Conservation (phyloP, 2,888 invertebrate genomes). For the Caenorhabditis sp. region DNA sequence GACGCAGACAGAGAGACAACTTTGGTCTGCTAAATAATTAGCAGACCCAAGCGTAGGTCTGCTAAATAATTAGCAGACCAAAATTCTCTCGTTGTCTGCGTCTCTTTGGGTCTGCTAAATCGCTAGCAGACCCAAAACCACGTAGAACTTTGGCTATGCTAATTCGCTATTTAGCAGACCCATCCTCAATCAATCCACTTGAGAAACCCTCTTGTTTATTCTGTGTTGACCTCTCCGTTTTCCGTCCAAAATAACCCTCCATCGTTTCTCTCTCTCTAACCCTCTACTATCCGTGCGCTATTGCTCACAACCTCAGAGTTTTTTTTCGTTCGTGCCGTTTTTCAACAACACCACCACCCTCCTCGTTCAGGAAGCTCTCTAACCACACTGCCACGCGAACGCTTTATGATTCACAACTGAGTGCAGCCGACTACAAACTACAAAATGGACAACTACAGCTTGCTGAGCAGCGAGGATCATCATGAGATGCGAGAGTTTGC, state of each 20-base stretch:
- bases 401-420: not conserved
- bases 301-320: not conserved
- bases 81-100: too few relatives aligned
- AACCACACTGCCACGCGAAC: not conserved
- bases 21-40: too few relatives aligned
- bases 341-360: not conserved
- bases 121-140: too few relatives aligned
- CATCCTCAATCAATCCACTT: too few relatives aligned
- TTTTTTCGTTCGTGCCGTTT: not conserved
- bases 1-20: too few relatives aligned
- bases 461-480: slow-evolving; percentile 57
- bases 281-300: not conserved
- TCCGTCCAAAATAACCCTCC: not conserved
- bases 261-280: not conserved
- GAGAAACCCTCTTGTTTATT: not conserved
- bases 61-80: too few relatives aligned
- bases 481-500: slow-evolving; percentile 35
- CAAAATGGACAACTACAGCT: slow-evolving; percentile 56
- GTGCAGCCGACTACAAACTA: not conserved
- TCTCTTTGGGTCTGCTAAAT: too few relatives aligned
- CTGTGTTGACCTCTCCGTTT: slow-evolving; percentile 8
- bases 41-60: too few relatives aligned
- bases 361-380: slow-evolving; percentile 13
- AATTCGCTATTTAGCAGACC: not conserved
- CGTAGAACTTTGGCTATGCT: too few relatives aligned